Evolutionary conservation across 1,140 invertebrate species (phyloP).

Genomic region (Drosophila virilis): DNA sequence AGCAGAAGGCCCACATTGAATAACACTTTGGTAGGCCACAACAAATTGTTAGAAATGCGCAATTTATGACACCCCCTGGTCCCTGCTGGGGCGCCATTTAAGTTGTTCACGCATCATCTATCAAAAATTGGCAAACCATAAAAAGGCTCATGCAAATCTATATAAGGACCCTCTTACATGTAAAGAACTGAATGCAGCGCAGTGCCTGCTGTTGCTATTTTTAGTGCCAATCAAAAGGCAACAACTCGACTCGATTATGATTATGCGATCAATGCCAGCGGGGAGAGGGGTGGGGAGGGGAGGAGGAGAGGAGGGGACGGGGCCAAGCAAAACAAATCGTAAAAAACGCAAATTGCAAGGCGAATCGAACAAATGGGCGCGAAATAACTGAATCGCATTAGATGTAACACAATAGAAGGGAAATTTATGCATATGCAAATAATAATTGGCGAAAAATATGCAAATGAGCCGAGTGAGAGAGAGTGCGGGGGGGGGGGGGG

Average conservation of each 20-base stretch:
- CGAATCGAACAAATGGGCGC: conserved; percentile 62
- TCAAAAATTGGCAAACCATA: conserved; percentile 75
- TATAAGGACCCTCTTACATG: conserved; percentile 42
- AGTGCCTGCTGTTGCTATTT: conserved; percentile 37
- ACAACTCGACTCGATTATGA: conserved; percentile 69
- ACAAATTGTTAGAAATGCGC: conserved; percentile 35
- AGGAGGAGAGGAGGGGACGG: neutral
- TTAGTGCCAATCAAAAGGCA: conserved; percentile 51
- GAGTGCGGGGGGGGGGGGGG: neutral
- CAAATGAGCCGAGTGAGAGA: conserved; percentile 56
- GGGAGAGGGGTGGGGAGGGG: neutral
- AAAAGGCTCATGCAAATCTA: conserved; percentile 61
- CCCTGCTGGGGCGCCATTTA: conserved; percentile 6
- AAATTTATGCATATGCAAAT: conserved; percentile 70
- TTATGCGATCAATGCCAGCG: conserved; percentile 71
- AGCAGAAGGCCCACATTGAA: conserved; percentile 31
- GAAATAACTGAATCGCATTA: conserved; percentile 72
- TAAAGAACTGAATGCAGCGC: neutral
- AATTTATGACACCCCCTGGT: conserved; percentile 14
- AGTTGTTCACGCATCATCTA: conserved; percentile 73
- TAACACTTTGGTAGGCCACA: conserved; percentile 29
- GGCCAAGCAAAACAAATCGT: conserved; percentile 60
- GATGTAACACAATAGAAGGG: conserved; percentile 44
- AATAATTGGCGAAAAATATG: conserved; percentile 78
- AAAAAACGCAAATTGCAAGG: conserved; percentile 77